Base-by-base conservation (phyloP, 2,888 invertebrate species). In the Apoderus coryli region DNA sequence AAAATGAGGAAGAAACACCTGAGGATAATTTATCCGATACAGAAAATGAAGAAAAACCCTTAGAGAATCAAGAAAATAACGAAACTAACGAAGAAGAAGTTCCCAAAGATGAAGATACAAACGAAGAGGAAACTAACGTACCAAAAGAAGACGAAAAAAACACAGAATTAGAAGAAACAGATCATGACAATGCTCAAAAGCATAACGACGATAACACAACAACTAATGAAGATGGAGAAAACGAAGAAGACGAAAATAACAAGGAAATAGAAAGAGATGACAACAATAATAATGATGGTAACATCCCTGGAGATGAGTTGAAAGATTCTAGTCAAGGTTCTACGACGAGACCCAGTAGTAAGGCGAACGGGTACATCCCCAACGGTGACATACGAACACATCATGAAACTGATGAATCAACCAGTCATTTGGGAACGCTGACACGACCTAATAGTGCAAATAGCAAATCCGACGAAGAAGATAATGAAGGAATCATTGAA, bases 401-500 rank as follows among this genome's bases (percentile, higher is more conserved):
- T 7, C 33, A 36, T 16, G 30, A 35, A 19, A 32, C 29, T 12
- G 19, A 29, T n/a, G 12, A 33, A 24, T 32, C 7, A 7, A n/a
- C n/a, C n/a, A n/a, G n/a, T n/a, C n/a, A n/a, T n/a, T n/a, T n/a
- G n/a, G n/a, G n/a, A n/a, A n/a, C n/a, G n/a, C n/a, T n/a, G n/a
- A n/a, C n/a, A n/a, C n/a, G n/a, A n/a, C n/a, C n/a, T n/a, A n/a
- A n/a, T n/a, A n/a, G n/a, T n/a, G n/a, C n/a, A n/a, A n/a, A n/a
- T n/a, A 19, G 19, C 19, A 19, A 19, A 19, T 7, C 19, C 10
- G 16, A 26, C 19, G 36, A 35, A 30, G 28, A 14, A 14, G 35
- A 36, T 7, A 35, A 42, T 7, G 57, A 56, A 48, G 52, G 52
- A 7, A 49, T 59, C 2, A 60, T 60, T 30, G 59, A 60, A 52